Evolutionary conservation across 2,113 vertebrate species (phyloP).

Genomic region (Arizona elegans): DNA sequence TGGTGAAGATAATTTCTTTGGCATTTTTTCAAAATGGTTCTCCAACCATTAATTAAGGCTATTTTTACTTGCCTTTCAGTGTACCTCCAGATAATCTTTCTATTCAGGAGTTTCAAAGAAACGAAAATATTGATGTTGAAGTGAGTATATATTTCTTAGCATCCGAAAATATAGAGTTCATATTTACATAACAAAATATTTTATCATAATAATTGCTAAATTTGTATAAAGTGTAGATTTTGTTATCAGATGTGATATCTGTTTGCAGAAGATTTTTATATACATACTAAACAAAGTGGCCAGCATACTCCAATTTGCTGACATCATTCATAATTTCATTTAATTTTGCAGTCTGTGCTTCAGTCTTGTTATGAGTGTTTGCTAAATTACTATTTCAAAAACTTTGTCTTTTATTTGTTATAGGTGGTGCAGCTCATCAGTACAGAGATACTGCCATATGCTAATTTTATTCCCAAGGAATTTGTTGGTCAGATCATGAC

Average conservation of each 20-base stretch:
- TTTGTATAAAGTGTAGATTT: neutral
- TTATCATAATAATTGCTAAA: neutral
- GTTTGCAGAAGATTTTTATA: neutral
- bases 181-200: neutral
- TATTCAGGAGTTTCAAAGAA: conserved; percentile 98
- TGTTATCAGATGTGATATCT: neutral
- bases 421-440: conserved; percentile 98
- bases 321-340: neutral
- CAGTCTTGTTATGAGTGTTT: conserved; percentile 12
- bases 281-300: neutral
- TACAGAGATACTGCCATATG: conserved; percentile 94
- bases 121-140: conserved; percentile 96
- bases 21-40: neutral
- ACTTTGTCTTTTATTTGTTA: conserved; percentile 50
- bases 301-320: neutral
- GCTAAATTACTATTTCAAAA: conserved; percentile 8
- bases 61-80: conserved; percentile 69
- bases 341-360: neutral
- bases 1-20: neutral
- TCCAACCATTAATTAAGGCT: neutral
- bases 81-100: conserved; percentile 95
- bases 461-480: conserved; percentile 99
- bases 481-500: conserved; percentile 98
- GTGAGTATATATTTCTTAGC: conserved; percentile 65
- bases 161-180: rapidly evolving